A percentile compares a stretch with the other conserved stretches of the same genome.
phyloP scores from a whole-genome alignment of 1,140 invertebrate genomes.

The Armadillidium nasatum region DNA sequence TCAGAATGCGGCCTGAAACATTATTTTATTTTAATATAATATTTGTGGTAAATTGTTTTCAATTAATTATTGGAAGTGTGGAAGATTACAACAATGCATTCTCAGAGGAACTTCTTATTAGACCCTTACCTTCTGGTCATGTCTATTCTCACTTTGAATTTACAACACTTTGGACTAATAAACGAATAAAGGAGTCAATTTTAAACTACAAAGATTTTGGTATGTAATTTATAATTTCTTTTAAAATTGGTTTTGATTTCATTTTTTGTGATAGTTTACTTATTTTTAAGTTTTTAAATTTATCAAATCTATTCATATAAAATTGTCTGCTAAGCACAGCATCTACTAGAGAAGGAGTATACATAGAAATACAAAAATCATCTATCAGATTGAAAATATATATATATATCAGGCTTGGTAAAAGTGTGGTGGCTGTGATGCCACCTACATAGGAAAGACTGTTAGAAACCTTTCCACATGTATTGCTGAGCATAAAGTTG shows the following conservation, averaged over 20 bases:
- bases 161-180: constrained; percentile 56
- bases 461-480: no score
- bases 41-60: no score
- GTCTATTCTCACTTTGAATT: constrained; percentile 83
- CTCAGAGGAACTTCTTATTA: constrained; percentile 73
- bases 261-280: neutral
- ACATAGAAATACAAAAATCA: no score
- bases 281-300: neutral
- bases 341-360: no score
- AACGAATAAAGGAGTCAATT: constrained; percentile 57
- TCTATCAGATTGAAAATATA: no score
- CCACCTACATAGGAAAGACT: no score
- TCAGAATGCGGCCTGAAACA: no score
- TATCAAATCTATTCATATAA: neutral
- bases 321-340: neutral
- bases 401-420: no score
- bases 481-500: no score
- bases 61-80: no score
- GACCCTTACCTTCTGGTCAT: constrained; percentile 69
- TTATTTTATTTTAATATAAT: no score
- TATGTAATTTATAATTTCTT: constrained; percentile 19
- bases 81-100: constrained; percentile 58
- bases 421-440: neutral
- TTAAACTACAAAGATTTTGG: constrained; percentile 57
- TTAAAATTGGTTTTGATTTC: neutral